Evolutionary conservation across 1,140 invertebrate genomes (phyloP), one percentile per base, ranked within the genome.

Genomic region (Drosophila quadrilineata): DNA sequence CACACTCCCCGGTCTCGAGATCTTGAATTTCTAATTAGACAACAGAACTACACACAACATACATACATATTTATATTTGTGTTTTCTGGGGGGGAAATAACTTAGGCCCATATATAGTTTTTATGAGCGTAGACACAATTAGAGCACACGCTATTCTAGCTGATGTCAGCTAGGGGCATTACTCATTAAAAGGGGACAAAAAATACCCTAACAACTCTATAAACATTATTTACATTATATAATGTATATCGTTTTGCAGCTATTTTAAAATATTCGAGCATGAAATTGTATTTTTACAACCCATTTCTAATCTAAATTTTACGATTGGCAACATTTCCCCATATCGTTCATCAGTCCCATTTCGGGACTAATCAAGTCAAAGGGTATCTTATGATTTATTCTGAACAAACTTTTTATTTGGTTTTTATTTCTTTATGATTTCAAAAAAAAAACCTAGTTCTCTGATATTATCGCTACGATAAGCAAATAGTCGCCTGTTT

Each of bases 131-230:
- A n/a, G n/a, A n/a, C n/a, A 35, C 41, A 58, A 48, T 58, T 58
- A 41, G 36, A 49, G 40, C 40, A 6, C 53, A 58, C 28, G 48
- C 59, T 6, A 54, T 6, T 45, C 22, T 1, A 21, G 50, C 54
- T 65, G 62, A 65, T 65, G 62, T 65, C 62, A 65, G 62, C 36
- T 17, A 33, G 17, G 17, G 38, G 24, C 5, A 35, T 49, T 57
- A 64, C 41, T 64, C 54, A 64, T 40, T 12, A 5, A 59, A 35
- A n/a, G n/a, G n/a, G n/a, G n/a, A n/a, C n/a, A n/a, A n/a, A n/a
- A 45, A 43, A 53, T 22, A 17, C 21, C 14, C 36, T 22, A 21
- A 35, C 1, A 33, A 1, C 24, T 17, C 48, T 60, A n/a, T n/a
- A 53, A 62, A 26, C 49, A 31, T 6, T 17, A n/a, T 33, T 22